A percentile compares a stretch with the other conserved stretches of the same genome.
phyloP scores from a whole-genome alignment of 2,888 invertebrate species.

The Disparrhopalites patrizii region DNA sequence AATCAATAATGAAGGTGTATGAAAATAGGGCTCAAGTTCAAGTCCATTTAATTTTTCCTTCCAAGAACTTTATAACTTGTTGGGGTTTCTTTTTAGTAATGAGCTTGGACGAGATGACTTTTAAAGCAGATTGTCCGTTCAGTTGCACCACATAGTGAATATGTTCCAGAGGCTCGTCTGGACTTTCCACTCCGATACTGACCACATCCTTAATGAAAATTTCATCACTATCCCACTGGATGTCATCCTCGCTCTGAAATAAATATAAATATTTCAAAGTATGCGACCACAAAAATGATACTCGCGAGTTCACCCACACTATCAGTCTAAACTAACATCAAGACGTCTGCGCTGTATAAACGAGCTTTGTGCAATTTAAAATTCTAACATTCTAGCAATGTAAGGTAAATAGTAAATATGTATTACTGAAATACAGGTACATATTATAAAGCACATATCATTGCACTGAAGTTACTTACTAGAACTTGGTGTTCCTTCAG shows the following conservation, averaged over 20 bases:
- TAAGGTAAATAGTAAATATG: no score
- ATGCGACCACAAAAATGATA: not conserved
- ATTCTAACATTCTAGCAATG: no score
- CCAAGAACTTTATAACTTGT: not conserved
- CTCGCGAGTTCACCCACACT: not conserved
- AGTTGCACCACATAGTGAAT: not conserved
- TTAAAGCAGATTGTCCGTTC: not conserved
- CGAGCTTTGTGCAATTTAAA: no score
- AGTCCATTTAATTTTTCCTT: not conserved
- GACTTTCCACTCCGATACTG: not conserved
- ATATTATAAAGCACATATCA: no score
- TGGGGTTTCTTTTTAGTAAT: not conserved
- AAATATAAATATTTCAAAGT: not conserved
- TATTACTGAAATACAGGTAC: no score
- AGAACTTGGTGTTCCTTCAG: not conserved
- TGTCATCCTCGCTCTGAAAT: not conserved
- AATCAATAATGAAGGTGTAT: no score
- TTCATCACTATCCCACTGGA: not conserved
- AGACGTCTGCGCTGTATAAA: no score
- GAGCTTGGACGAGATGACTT: not conserved
- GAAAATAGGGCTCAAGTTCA: no score
- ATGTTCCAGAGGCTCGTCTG: not conserved
- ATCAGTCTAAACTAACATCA: not conserved
- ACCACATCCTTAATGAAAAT: not conserved
- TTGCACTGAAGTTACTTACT: no score